A percentile compares a stretch with the other conserved stretches of the same genome.
phyloP scores from a whole-genome alignment of 2,797 vertebrate genomes.

The Taeniopygia guttata region DNA sequence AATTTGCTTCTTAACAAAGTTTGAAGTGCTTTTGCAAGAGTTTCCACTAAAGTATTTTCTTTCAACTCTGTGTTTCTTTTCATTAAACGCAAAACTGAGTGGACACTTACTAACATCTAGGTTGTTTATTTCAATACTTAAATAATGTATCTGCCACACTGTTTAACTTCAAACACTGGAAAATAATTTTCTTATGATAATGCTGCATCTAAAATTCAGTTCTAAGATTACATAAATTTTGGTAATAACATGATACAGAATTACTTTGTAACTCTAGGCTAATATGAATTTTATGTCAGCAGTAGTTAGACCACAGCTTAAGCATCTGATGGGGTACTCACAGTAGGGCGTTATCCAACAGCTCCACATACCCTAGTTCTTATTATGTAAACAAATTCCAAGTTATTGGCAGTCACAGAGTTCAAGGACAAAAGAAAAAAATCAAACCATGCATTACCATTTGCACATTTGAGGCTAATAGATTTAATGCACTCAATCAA shows the following conservation, averaged over 20 bases:
- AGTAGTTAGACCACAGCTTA: background rate
- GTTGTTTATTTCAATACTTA: background rate
- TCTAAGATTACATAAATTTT: background rate
- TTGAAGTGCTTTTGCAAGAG: background rate
- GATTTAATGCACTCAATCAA: background rate
- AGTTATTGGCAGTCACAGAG: background rate
- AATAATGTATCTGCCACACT: background rate
- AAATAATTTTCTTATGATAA: background rate
- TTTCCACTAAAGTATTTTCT: background rate
- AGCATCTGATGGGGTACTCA: background rate
- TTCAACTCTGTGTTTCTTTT: background rate
- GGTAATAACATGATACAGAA: background rate
- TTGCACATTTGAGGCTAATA: background rate
- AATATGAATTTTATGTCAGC: background rate
- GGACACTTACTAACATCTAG: background rate
- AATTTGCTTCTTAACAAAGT: background rate
- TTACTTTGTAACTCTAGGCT: background rate
- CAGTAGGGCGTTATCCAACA: background rate
- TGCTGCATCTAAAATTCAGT: background rate
- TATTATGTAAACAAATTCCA: background rate
- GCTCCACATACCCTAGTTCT: background rate
- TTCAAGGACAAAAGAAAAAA: background rate
- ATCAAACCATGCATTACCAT: background rate
- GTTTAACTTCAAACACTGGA: background rate
- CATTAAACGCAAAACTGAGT: background rate